phyloP scores from a whole-genome alignment of 2,113 vertebrate genomes.

The Ctenodactylus gundi region DNA sequence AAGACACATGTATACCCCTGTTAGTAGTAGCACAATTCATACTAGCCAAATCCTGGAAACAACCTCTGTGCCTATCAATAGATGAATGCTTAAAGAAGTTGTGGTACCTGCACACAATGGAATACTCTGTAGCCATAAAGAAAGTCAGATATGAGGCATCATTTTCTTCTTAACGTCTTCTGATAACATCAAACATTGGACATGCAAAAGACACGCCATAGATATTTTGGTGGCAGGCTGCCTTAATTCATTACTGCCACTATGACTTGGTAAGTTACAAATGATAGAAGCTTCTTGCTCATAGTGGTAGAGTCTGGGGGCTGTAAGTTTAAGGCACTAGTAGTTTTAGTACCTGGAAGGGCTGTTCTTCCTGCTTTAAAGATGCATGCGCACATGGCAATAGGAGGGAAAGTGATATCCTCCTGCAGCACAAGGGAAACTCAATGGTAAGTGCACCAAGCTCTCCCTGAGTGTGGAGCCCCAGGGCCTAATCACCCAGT shows the following conservation, averaged over 20 bases:
- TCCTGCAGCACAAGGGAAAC: neutral
- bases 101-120: too few species aligned
- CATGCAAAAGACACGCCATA: neutral
- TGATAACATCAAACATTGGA: neutral
- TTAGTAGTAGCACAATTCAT: too few species aligned
- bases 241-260: neutral
- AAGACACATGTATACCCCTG: too few species aligned
- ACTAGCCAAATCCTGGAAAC: too few species aligned
- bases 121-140: too few species aligned
- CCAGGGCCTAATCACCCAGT: too few species aligned
- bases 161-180: neutral
- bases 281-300: too few species aligned
- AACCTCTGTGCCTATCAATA: too few species aligned
- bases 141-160: too few species aligned
- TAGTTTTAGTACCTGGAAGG: neutral
- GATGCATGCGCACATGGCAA: neutral
- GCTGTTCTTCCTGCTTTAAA: neutral
- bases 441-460: too few species aligned
- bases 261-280: neutral
- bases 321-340: neutral
- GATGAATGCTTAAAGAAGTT: too few species aligned
- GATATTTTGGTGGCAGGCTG: too few species aligned
- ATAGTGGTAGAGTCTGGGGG: neutral
- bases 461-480: accelerated
- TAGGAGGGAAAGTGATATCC: neutral